These are phyloP conservation scores for Periphyllus acericola DNA, from an alignment of 2,888 invertebrate genomes.

Conservation along the genomic window DNA sequence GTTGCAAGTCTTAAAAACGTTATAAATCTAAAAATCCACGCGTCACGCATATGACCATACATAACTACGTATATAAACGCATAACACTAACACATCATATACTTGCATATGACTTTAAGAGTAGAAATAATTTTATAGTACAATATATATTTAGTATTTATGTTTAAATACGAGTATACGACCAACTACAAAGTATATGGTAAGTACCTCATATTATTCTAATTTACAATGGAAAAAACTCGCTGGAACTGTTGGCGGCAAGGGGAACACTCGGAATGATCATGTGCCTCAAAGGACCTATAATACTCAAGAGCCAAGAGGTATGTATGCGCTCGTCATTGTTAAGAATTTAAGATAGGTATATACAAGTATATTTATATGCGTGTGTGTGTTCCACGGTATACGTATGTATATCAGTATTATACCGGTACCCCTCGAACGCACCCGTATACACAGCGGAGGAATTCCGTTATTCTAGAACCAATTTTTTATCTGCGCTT, in stretches of 20 bases:
- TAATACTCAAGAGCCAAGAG: background rate
- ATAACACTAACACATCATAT: background rate
- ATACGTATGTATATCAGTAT: background rate
- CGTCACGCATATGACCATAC: background rate
- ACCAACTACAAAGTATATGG: background rate
- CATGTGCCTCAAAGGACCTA: background rate
- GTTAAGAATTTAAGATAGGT: background rate
- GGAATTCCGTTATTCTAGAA: constrained; percentile 46
- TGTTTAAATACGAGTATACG: background rate
- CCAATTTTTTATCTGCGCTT: constrained; percentile 21
- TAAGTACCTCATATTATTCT: background rate
- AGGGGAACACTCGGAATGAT: too few species aligned
- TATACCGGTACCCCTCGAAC: background rate
- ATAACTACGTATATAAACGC: too few species aligned
- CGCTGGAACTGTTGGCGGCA: background rate
- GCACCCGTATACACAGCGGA: background rate
- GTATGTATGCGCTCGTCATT: background rate
- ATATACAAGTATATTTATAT: background rate
- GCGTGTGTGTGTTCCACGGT: background rate
- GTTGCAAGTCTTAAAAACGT: background rate
- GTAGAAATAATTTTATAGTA: background rate
- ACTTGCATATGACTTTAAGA: background rate
- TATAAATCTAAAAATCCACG: background rate
- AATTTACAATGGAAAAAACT: background rate
- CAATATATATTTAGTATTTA: background rate